phyloP scores from a whole-genome alignment of 2,888 invertebrate genomes.

The Chouioia cunea region DNA sequence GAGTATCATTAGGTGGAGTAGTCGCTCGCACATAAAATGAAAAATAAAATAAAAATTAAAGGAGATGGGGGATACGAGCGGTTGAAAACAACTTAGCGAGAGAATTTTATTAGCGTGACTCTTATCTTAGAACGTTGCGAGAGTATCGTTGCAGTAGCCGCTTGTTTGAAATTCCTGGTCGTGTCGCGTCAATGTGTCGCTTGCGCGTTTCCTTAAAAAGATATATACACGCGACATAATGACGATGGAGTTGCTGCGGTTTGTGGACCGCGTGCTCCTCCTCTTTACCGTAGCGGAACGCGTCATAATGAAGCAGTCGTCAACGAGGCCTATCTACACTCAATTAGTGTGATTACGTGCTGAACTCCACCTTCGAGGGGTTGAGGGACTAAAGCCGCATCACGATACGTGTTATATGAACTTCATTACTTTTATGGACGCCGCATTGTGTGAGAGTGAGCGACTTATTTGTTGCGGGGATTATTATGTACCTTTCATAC shows the following conservation, averaged over 20 bases:
- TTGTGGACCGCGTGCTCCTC: constrained; percentile 38
- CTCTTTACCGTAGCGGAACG: no score
- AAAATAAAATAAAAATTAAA: constrained; percentile 7
- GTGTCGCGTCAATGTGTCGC: constrained; percentile 24
- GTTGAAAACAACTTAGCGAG: constrained; percentile 18
- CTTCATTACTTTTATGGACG: no score
- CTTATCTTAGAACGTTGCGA: no score
- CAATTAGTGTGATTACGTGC: constrained; percentile 65
- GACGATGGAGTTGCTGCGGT: constrained; percentile 31
- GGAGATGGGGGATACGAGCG: neutral
- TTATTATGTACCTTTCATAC: neutral
- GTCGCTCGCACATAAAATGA: neutral
- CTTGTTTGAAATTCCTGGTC: constrained; percentile 14
- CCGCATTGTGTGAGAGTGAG: no score
- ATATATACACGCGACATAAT: constrained; percentile 23
- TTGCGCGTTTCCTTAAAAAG: constrained; percentile 33
- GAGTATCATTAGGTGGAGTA: no score
- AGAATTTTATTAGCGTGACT: no score
- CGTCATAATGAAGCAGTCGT: constrained; percentile 65
- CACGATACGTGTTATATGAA: neutral
- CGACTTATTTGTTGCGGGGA: constrained; percentile 15
- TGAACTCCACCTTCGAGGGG: constrained; percentile 32
- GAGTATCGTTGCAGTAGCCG: neutral
- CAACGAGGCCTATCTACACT: constrained; percentile 67
- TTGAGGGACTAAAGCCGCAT: constrained; percentile 1